These are phyloP conservation scores for Pyrgus malvae DNA, from an alignment of 2,888 invertebrate species.

Conservation along the genomic window DNA sequence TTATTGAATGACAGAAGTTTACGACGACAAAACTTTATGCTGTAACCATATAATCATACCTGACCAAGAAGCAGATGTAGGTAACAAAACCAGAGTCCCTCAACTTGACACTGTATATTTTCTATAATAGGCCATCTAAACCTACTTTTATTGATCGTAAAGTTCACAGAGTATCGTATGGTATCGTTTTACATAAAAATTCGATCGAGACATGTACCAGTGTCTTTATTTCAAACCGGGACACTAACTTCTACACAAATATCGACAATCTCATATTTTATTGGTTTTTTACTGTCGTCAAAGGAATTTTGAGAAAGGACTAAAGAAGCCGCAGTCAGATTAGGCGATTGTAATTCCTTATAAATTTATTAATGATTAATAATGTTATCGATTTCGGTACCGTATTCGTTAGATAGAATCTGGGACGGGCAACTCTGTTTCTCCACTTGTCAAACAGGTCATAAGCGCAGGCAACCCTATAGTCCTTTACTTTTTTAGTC, in stretches of 20 bases:
- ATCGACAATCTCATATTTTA: constrained; percentile 63
- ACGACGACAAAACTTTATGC: background rate
- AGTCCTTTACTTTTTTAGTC: too few species aligned
- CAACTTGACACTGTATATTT: constrained; percentile 24
- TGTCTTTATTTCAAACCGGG: constrained; percentile 33
- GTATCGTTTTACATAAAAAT: constrained; percentile 40
- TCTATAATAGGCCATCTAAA: constrained; percentile 22
- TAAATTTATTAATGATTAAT: constrained; percentile 77
- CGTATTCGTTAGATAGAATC: constrained; percentile 54
- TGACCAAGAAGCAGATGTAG: constrained; percentile 3
- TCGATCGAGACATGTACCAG: constrained; percentile 20
- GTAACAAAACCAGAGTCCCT: background rate
- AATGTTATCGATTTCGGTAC: constrained; percentile 50
- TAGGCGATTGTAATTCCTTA: constrained; percentile 69
- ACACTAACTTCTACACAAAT: constrained; percentile 37
- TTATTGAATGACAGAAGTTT: background rate
- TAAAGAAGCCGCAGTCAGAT: constrained; percentile 52
- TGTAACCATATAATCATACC: constrained; percentile 1
- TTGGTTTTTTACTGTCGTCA: constrained; percentile 53
- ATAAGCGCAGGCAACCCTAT: too few species aligned
- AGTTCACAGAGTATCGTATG: constrained; percentile 39
- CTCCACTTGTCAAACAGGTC: constrained; percentile 1
- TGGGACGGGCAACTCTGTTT: constrained; percentile 16
- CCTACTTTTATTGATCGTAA: constrained; percentile 35
- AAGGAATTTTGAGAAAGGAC: constrained; percentile 54